Conservation (phyloP, 2,888 invertebrate species). For the Orthonychiurus folsomi region DNA sequence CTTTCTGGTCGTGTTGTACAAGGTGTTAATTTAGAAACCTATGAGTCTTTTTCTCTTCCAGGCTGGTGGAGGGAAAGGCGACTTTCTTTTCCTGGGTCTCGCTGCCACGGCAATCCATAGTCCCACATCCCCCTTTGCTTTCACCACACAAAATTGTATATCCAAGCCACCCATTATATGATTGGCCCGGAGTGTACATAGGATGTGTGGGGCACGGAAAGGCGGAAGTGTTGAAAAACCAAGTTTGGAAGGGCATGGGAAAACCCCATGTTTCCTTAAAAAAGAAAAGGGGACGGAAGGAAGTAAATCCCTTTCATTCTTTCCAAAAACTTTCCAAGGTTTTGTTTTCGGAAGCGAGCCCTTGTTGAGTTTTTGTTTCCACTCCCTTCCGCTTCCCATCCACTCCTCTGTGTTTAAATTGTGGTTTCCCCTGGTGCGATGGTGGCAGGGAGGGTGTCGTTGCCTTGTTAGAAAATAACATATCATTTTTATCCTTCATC, state of each 20-base stretch:
- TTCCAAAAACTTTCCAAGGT: conserved; percentile 1
- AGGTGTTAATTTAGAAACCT: conserved; percentile 35
- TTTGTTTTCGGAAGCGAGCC: too few relatives aligned
- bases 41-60: neutral
- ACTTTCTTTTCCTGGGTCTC: neutral
- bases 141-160: too few relatives aligned
- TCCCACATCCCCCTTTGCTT: neutral
- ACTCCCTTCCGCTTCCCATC: neutral
- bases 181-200: too few relatives aligned
- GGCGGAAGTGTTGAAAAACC: too few relatives aligned
- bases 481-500: conserved; percentile 37
- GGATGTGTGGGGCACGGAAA: too few relatives aligned
- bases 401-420: neutral
- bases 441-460: conserved; percentile 5
- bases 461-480: conserved; percentile 22
- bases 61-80: neutral
- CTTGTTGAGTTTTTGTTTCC: neutral
- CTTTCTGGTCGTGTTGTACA: conserved; percentile 36
- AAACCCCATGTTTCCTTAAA: too few relatives aligned
- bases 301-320: neutral
- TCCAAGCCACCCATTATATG: too few relatives aligned
- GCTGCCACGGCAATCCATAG: neutral
- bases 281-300: too few relatives aligned
- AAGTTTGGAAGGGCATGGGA: too few relatives aligned
- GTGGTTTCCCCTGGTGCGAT: neutral